phyloP scores from a whole-genome alignment of 2,888 invertebrate species.

The Electrophaes corylata region DNA sequence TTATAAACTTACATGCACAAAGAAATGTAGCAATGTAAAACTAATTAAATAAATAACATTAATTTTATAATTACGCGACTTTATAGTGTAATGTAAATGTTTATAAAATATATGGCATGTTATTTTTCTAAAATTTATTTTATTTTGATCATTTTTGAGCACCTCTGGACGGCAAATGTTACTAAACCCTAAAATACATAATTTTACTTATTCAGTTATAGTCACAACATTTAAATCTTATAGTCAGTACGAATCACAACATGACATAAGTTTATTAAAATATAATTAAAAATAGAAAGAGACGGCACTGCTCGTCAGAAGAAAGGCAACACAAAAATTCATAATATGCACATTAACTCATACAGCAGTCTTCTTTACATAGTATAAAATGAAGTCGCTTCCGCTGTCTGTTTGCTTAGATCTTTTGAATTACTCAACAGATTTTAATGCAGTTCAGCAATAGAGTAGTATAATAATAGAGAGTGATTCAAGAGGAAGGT shows the following conservation, averaged over 20 bases:
- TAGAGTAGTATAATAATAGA: no score
- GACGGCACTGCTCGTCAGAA: neutral
- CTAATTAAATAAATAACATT: conserved; percentile 51
- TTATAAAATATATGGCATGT: conserved; percentile 83
- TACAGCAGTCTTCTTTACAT: no score
- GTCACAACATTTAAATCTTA: conserved; percentile 40
- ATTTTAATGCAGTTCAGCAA: no score
- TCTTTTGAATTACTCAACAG: no score
- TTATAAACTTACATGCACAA: conserved; percentile 55
- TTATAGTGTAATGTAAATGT: conserved; percentile 59
- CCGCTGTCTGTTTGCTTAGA: no score
- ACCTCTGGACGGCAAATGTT: conserved; percentile 51
- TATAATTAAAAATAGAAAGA: neutral
- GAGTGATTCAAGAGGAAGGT: no score
- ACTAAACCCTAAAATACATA: conserved; percentile 21
- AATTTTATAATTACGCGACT: conserved; percentile 50
- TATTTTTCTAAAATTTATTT: conserved; percentile 71
- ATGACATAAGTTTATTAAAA: neutral
- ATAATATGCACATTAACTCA: conserved; percentile 24
- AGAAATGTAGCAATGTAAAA: conserved; percentile 70
- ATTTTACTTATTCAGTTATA: neutral
- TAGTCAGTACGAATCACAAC: conserved; percentile 33
- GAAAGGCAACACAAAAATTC: neutral
- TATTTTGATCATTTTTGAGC: conserved; percentile 54
- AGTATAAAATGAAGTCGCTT: no score